Conservation (phyloP, 2,797 vertebrate genomes). For the Crypturellus tataupa region DNA sequence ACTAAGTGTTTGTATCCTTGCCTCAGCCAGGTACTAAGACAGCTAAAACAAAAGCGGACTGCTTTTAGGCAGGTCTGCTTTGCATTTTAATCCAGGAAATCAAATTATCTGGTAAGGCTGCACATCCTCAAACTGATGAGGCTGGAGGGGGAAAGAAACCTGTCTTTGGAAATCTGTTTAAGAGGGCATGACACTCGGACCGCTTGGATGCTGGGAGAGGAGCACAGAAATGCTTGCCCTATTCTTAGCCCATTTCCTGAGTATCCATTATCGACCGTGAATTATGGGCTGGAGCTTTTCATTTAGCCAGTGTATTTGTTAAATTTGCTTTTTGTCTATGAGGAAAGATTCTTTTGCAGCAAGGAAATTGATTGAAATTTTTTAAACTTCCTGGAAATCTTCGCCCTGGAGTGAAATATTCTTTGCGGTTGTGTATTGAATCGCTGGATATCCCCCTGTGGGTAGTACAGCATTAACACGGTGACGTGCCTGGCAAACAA, state of each 20-base stretch:
- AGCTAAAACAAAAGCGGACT: background rate
- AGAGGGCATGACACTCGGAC: background rate
- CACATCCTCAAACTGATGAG: background rate
- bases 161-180: background rate
- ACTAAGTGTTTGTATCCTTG: background rate
- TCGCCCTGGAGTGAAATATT: background rate
- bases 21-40: background rate
- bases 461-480: background rate
- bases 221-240: background rate
- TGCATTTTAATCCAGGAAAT: background rate
- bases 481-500: background rate
- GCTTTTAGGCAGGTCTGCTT: background rate
- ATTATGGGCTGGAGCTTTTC: background rate
- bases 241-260: background rate
- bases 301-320: background rate
- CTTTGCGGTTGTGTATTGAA: background rate
- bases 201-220: background rate
- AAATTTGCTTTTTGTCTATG: background rate
- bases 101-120: background rate
- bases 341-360: background rate
- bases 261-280: accelerated
- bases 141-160: background rate
- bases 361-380: background rate
- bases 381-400: conserved; percentile 8
- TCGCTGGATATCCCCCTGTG: background rate